These are phyloP conservation scores for Tetramorium simillimum DNA, from an alignment of 1,140 invertebrate genomes.

Conservation along the genomic window DNA sequence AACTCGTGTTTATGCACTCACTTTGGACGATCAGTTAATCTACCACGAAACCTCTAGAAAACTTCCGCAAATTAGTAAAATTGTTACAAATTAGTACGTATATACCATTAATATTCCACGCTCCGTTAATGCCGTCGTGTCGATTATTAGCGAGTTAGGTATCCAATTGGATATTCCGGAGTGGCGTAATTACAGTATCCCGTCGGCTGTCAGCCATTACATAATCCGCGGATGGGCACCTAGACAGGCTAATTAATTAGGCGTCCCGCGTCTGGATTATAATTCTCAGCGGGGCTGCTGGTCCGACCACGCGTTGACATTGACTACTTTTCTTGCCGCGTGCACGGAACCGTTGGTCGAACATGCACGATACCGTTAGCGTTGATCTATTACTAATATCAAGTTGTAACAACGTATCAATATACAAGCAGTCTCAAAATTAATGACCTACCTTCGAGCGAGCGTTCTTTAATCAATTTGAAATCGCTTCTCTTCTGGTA, in stretches of 20 bases:
- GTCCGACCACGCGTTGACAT: slow-evolving; percentile 49
- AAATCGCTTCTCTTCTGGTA: neutral
- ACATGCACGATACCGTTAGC: neutral
- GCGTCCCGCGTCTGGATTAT: slow-evolving; percentile 40
- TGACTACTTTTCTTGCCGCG: slow-evolving; percentile 58
- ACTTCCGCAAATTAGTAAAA: neutral
- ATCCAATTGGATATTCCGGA: slow-evolving; percentile 78
- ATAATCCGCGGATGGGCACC: slow-evolving; percentile 65
- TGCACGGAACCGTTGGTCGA: neutral
- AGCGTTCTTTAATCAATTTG: neutral
- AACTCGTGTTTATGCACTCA: neutral
- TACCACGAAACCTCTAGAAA: slow-evolving; percentile 13
- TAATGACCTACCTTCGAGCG: neutral
- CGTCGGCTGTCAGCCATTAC: slow-evolving; percentile 67
- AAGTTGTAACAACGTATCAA: neutral
- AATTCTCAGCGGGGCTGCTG: slow-evolving; percentile 41
- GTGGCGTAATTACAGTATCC: slow-evolving; percentile 75
- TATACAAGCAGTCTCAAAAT: neutral
- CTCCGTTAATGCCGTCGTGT: slow-evolving; percentile 75
- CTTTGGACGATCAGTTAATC: neutral
- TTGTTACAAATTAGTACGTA: slow-evolving; percentile 66
- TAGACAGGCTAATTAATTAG: slow-evolving; percentile 69
- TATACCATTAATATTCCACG: slow-evolving; percentile 76
- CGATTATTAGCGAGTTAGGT: slow-evolving; percentile 78
- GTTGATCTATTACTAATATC: neutral